Conservation (phyloP, 2,888 invertebrate genomes). For the Sesia bembeciformis region DNA sequence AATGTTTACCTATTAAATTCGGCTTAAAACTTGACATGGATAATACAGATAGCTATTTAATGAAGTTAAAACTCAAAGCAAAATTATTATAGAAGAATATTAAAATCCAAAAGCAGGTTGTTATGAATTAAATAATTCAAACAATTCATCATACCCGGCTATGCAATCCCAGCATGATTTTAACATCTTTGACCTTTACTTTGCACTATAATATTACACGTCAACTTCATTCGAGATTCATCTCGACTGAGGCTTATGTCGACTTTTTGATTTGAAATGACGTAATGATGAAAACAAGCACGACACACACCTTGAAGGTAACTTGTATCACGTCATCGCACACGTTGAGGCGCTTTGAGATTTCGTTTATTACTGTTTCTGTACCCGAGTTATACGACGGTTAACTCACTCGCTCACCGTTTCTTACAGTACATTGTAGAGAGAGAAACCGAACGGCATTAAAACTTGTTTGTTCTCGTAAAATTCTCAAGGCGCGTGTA, state of each 20-base stretch:
- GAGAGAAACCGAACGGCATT: not conserved
- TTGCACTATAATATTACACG: not conserved
- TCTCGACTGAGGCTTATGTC: slow-evolving; percentile 12
- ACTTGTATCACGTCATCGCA: slow-evolving; percentile 25
- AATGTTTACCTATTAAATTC: too few species aligned
- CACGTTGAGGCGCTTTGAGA: slow-evolving; percentile 30
- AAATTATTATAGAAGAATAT: too few species aligned
- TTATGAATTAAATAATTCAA: too few species aligned
- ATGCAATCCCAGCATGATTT: slow-evolving; percentile 63
- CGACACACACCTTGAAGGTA: slow-evolving; percentile 37
- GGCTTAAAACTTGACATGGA: too few species aligned
- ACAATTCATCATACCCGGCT: slow-evolving; percentile 39
- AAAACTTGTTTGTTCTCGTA: not conserved
- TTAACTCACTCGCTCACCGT: not conserved
- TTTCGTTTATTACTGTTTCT: slow-evolving; percentile 25
- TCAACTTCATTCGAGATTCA: slow-evolving; percentile 22
- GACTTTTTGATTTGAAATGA: slow-evolving; percentile 33
- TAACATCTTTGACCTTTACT: slow-evolving; percentile 35
- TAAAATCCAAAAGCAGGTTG: too few species aligned
- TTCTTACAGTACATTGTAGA: not conserved
- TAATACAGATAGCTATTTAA: too few species aligned
- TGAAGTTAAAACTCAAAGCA: too few species aligned
- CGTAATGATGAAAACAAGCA: slow-evolving; percentile 65
- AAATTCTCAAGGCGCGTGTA: not conserved
- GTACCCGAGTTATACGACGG: not conserved